Conservation (phyloP, 1,140 invertebrate genomes). For the Lordiphosa stackelbergi region DNA sequence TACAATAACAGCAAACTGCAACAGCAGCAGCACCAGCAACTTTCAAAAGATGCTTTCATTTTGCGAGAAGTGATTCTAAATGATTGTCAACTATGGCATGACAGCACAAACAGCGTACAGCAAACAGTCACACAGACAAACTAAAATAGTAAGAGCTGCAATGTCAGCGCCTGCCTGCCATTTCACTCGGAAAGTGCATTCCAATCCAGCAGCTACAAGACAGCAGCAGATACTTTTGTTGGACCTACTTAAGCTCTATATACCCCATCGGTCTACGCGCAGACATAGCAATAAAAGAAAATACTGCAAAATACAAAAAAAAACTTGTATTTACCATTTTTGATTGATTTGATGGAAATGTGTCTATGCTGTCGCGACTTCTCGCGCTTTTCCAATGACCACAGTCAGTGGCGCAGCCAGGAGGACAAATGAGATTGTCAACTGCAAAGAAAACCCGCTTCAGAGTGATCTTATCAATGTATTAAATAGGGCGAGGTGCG, state of each 20-base stretch:
- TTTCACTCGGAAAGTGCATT: slow-evolving; percentile 75
- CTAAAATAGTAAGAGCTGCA: slow-evolving; percentile 40
- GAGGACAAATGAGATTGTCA: too few species aligned
- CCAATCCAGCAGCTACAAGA: slow-evolving; percentile 48
- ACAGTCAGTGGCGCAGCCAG: slow-evolving; percentile 17
- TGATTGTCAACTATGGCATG: slow-evolving; percentile 73
- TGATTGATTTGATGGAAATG: slow-evolving; percentile 75
- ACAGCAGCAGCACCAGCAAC: slow-evolving; percentile 37
- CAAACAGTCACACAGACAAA: slow-evolving; percentile 14
- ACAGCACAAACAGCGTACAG: slow-evolving; percentile 49
- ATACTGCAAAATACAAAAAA: slow-evolving; percentile 33
- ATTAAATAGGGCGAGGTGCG: too few species aligned
- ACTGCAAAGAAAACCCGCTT: too few species aligned
- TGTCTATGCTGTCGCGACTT: slow-evolving; percentile 39
- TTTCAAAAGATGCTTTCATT: slow-evolving; percentile 75
- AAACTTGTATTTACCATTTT: slow-evolving; percentile 75
- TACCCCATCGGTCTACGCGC: slow-evolving; percentile 31
- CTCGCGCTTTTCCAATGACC: slow-evolving; percentile 43
- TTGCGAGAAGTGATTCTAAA: slow-evolving; percentile 74
- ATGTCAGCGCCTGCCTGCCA: slow-evolving; percentile 58
- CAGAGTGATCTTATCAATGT: too few species aligned
- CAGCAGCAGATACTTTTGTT: slow-evolving; percentile 64
- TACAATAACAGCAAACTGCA: slow-evolving; percentile 57
- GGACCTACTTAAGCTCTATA: slow-evolving; percentile 71
- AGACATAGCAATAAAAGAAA: slow-evolving; percentile 46